These are phyloP conservation scores for Vanessa cardui DNA, from an alignment of 2,888 invertebrate genomes.

Conservation along the genomic window DNA sequence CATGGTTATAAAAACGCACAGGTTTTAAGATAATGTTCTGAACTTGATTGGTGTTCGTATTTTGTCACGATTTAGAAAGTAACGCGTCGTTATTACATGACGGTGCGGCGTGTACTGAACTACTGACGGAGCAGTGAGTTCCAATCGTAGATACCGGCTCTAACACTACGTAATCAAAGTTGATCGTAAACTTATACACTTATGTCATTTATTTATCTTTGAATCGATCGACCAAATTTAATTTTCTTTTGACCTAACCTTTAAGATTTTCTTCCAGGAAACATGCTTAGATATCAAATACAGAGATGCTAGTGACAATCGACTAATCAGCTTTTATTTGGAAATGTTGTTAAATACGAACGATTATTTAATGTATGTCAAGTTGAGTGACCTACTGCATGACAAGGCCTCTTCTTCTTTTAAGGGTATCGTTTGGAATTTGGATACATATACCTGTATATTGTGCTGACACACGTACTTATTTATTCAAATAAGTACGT, in stretches of 20 bases:
- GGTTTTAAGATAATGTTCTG: slow-evolving; percentile 5
- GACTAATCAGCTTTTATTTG: too few relatives aligned
- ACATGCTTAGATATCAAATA: too few relatives aligned
- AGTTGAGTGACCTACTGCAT: too few relatives aligned
- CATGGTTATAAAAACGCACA: slow-evolving; percentile 12
- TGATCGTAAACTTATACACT: slow-evolving; percentile 1
- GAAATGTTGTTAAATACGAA: too few relatives aligned
- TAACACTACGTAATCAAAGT: background rate
- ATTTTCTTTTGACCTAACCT: background rate
- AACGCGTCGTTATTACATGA: slow-evolving; percentile 47
- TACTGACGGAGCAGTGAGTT: slow-evolving; percentile 29
- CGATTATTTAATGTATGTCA: too few relatives aligned
- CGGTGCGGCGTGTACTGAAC: slow-evolving; percentile 49
- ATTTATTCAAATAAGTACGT: too few relatives aligned
- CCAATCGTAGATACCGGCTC: slow-evolving; percentile 3
- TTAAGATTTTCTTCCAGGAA: too few relatives aligned
- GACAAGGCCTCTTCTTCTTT: too few relatives aligned
- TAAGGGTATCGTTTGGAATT: too few relatives aligned
- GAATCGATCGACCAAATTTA: background rate
- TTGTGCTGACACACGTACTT: too few relatives aligned
- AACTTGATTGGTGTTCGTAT: slow-evolving; percentile 20
- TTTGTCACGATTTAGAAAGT: slow-evolving; percentile 29
- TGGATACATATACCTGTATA: too few relatives aligned
- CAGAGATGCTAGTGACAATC: too few relatives aligned
- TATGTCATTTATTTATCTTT: slow-evolving; percentile 7